phyloP scores from a whole-genome alignment of 2,113 vertebrate species.

The Cercocebus atys region DNA sequence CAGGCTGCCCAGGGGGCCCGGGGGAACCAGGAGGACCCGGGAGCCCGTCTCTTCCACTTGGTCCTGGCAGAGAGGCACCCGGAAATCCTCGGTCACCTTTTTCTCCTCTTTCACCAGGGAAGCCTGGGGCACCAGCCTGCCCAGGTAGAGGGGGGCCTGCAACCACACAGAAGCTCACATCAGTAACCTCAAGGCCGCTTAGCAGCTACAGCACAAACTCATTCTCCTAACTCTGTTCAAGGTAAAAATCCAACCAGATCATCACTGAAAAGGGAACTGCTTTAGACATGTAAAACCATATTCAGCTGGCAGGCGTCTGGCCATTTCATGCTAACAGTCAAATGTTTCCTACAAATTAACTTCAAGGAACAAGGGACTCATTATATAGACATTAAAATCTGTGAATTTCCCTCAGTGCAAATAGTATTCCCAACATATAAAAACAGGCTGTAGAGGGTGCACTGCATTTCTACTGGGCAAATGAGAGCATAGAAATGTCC shows the following conservation, averaged over 20 bases:
- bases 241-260: accelerated
- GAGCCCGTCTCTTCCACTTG: slow-evolving; percentile 88
- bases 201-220: accelerated
- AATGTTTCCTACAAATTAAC: background rate
- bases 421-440: accelerated
- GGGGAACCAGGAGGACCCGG: slow-evolving; percentile 84
- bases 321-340: background rate
- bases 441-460: background rate
- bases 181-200: accelerated
- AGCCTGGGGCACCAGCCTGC: slow-evolving; percentile 87
- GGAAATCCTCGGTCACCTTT: slow-evolving; percentile 92
- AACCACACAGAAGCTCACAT: background rate
- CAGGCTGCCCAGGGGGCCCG: slow-evolving; percentile 89
- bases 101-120: slow-evolving; percentile 90
- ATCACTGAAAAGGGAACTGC: accelerated
- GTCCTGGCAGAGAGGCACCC: slow-evolving; percentile 88
- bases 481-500: background rate
- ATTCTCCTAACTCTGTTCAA: background rate
- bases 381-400: accelerated
- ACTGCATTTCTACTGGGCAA: background rate
- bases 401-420: background rate
- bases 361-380: background rate
- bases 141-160: slow-evolving; percentile 81
- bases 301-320: accelerated
- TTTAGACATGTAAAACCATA: background rate